Evolutionary conservation across 1,140 invertebrate species (phyloP).

Genomic region (Drosophila navojoa): DNA sequence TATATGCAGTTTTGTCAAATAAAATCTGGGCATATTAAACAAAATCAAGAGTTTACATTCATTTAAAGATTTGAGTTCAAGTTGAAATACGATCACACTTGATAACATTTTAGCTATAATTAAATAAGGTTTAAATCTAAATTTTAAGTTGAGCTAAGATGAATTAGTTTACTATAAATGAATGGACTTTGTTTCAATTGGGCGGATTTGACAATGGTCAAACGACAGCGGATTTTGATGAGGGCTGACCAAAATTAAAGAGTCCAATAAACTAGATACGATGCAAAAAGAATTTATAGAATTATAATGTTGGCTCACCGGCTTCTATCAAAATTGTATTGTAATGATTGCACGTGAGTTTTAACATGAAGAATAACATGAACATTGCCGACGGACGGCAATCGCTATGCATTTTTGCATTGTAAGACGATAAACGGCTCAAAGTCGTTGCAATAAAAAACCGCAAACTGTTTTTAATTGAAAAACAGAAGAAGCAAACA

Average conservation of each 20-base stretch:
- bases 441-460: constrained; percentile 70
- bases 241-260: too few relatives aligned
- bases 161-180: too few relatives aligned
- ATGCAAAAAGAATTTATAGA: not conserved
- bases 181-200: too few relatives aligned
- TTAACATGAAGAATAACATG: constrained; percentile 16
- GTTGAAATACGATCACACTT: not conserved
- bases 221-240: too few relatives aligned
- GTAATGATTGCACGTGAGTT: not conserved
- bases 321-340: not conserved
- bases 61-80: not conserved
- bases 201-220: too few relatives aligned
- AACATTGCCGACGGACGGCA: not conserved
- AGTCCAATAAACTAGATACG: too few relatives aligned
- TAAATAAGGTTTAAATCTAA: too few relatives aligned
- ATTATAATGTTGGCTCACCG: too few relatives aligned
- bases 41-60: not conserved
- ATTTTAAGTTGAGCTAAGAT: too few relatives aligned
- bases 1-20: too few relatives aligned
- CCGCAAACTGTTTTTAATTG: constrained; percentile 78
- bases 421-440: constrained; percentile 74
- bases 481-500: constrained; percentile 38
- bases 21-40: too few relatives aligned
- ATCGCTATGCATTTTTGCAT: constrained; percentile 5
- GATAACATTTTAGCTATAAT: not conserved